Conservation (phyloP, 2,797 vertebrate species). For the Malurus leucopterus region DNA sequence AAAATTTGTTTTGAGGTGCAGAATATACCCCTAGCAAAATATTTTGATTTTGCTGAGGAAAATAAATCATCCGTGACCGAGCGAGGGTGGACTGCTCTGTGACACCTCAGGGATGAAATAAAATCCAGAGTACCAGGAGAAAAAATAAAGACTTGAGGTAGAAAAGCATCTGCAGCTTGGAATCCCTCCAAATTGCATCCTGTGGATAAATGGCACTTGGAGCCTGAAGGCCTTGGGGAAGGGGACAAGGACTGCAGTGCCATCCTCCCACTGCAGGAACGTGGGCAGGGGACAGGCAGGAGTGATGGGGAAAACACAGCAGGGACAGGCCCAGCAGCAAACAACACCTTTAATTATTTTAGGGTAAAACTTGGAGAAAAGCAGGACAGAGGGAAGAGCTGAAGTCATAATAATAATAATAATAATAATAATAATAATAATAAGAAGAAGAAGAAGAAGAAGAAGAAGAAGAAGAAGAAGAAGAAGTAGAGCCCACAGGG, state of each 20-base stretch:
- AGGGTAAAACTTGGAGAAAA: background rate
- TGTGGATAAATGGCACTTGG: background rate
- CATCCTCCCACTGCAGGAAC: background rate
- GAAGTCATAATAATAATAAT: no score
- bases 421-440: no score
- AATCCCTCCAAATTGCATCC: background rate
- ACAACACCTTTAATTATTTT: background rate
- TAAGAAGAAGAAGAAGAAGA: no score
- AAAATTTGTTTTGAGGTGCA: background rate
- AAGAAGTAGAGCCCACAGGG: background rate
- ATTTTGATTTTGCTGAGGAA: background rate
- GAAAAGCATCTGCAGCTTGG: slow-evolving; percentile 1
- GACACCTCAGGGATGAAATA: background rate
- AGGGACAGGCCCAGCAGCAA: background rate
- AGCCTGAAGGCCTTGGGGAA: background rate
- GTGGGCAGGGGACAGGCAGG: background rate
- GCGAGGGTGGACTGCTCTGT: background rate
- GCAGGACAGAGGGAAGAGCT: background rate
- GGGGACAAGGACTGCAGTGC: background rate
- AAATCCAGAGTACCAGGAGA: background rate
- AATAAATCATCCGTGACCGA: background rate
- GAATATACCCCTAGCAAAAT: background rate
- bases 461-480: no score
- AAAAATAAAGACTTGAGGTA: background rate
- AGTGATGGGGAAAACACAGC: background rate